These are phyloP conservation scores for Rhinella marina DNA, from an alignment of 2,797 vertebrate genomes.

Conservation along the genomic window DNA sequence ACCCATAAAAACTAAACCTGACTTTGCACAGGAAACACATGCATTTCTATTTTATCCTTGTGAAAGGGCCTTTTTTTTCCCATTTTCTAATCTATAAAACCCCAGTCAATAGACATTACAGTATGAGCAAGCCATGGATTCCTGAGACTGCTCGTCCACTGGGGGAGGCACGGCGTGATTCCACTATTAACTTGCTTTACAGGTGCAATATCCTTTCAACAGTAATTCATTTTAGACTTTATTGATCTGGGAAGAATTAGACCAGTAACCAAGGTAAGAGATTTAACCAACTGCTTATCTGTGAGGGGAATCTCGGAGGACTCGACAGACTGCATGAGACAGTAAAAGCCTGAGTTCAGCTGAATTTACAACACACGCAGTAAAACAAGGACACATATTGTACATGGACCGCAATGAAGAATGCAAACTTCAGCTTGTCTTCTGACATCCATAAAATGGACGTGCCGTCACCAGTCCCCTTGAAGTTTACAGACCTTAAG, in stretches of 20 bases:
- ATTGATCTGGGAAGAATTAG: conserved; percentile 59
- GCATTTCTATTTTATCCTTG: background rate
- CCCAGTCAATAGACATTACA: conserved; percentile 40
- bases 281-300: conserved; percentile 56
- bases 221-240: conserved; percentile 58
- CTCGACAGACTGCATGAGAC: conserved; percentile 32
- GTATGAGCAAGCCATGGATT: conserved; percentile 28
- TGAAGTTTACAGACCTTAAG: background rate
- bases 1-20: background rate
- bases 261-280: conserved; percentile 53
- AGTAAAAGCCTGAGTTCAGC: conserved; percentile 41
- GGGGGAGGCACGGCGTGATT: conserved; percentile 31
- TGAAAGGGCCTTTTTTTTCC: conserved; percentile 4
- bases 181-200: conserved; percentile 55
- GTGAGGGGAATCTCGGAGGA: conserved; percentile 49
- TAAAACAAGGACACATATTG: conserved; percentile 43
- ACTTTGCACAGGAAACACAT: background rate
- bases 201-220: conserved; percentile 58
- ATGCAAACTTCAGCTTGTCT: conserved; percentile 31
- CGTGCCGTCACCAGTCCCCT: background rate
- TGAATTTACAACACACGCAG: conserved; percentile 44
- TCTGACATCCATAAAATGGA: conserved; percentile 19
- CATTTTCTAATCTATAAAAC: conserved; percentile 34
- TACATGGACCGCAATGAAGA: conserved; percentile 41
- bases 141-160: conserved; percentile 8